Conservation (phyloP, 2,888 invertebrate genomes). For the Empis livida region DNA sequence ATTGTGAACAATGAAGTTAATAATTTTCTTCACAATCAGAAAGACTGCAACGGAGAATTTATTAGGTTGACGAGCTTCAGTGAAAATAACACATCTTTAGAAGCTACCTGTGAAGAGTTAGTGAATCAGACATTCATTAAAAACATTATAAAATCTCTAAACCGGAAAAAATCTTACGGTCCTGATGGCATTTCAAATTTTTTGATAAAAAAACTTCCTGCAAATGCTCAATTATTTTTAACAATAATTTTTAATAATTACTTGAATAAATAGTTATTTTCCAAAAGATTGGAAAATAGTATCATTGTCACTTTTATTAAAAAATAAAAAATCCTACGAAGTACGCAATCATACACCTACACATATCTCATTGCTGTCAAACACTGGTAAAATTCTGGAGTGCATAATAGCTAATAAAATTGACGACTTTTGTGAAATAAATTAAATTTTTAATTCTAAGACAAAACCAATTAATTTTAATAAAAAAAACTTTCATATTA, state of each 20-base stretch:
- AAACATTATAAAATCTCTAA: background rate
- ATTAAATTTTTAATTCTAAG: too few relatives aligned
- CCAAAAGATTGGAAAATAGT: slow-evolving; percentile 1
- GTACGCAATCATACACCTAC: too few relatives aligned
- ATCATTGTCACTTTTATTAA: slow-evolving; percentile 2
- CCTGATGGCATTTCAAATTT: slow-evolving; percentile 1
- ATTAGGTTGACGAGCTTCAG: too few relatives aligned
- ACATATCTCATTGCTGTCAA: too few relatives aligned
- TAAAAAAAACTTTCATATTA: too few relatives aligned
- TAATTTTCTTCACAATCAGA: too few relatives aligned
- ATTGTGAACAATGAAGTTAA: too few relatives aligned
- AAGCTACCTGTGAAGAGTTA: too few relatives aligned
- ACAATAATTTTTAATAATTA: slow-evolving; percentile 4
- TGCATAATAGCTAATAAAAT: background rate
- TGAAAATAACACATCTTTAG: too few relatives aligned
- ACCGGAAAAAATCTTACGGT: slow-evolving; percentile 2
- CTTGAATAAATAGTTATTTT: slow-evolving; percentile 3
- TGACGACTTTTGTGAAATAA: slow-evolving; percentile 2
- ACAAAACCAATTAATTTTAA: too few relatives aligned
- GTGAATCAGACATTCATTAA: background rate
- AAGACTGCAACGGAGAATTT: too few relatives aligned
- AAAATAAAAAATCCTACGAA: background rate
- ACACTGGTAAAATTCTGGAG: background rate
- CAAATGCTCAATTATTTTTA: background rate
- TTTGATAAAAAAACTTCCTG: background rate